Conservation (phyloP, 53 echinoderm and acorn worm genomes). For the Paracentrotus lividus region DNA sequence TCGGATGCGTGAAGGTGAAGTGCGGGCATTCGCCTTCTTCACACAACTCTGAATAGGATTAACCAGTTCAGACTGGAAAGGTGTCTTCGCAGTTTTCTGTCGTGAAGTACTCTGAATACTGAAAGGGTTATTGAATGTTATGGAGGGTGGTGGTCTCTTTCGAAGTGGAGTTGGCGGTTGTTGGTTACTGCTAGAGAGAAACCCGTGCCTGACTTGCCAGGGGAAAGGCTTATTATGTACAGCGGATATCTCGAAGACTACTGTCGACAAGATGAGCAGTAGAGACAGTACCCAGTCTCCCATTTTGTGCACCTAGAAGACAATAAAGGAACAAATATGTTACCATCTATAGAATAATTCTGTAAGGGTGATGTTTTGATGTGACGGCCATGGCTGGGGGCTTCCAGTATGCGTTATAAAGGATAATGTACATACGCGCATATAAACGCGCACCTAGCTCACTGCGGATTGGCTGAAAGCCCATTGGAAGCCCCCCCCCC, state of each 20-base stretch:
- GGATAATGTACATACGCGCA: too few relatives aligned
- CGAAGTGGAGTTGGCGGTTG: neutral
- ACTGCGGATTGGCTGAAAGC: too few relatives aligned
- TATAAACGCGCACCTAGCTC: too few relatives aligned
- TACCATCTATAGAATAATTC: too few relatives aligned
- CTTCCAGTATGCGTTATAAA: too few relatives aligned
- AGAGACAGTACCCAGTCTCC: constrained; percentile 65
- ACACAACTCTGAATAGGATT: constrained; percentile 20
- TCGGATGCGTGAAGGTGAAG: constrained; percentile 18
- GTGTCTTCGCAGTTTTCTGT: constrained; percentile 6
- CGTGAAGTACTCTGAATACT: constrained; percentile 23
- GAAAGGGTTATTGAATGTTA: neutral
- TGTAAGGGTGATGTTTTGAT: too few relatives aligned
- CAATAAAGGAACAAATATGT: neutral
- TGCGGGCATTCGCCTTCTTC: constrained; percentile 21
- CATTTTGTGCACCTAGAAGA: constrained; percentile 54
- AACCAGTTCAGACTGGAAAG: neutral
- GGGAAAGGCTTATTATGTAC: constrained; percentile 27
- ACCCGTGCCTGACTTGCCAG: constrained; percentile 30
- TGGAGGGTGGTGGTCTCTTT: neutral
- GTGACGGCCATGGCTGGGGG: too few relatives aligned
- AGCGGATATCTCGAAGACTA: constrained; percentile 29
- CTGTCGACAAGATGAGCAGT: constrained; percentile 62
- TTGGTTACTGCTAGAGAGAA: neutral
- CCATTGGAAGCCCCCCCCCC: too few relatives aligned